Evolutionary conservation across 2,113 vertebrate species (phyloP), one percentile per base, ranked within the genome.

Genomic region (Melanerpes aurifrons): DNA sequence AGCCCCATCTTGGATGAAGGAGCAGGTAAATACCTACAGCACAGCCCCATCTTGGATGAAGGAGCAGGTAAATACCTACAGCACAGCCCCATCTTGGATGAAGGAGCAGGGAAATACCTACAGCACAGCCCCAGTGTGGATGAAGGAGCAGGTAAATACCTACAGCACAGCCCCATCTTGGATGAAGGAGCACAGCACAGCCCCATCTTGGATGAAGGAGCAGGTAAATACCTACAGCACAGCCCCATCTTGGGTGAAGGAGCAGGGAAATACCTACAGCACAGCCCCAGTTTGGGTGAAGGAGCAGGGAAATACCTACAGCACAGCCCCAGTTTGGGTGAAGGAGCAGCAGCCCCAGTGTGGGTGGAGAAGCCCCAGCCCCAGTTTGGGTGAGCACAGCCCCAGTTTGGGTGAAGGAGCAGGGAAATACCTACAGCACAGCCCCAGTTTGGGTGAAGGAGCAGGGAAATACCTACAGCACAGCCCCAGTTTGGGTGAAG

Each of bases 171-270:
- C 43, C 43, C 43, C 35, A 43, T 64, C 16, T 6, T 53, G 50
- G 22, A 7, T 53, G 50, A 29, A 57, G 16, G 56, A 29, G 56
- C 56, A 3, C 54, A 2, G 54, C 9, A 82, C 86, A 68, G 48
- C 31, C 0, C 0, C 35, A 47, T 64, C 7, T 6, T 53, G 50
- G 22, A 7, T 53, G 50, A 29, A 57, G 16, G 56, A 29, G 56
- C 56, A 57, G 0, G 40, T 14, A 24, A 89, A 67, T 3, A 14
- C 20, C 71, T 1, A 3, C 54, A 2, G 54, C 9, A 82, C 86
- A 68, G 48, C 31, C 0, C 0, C 35, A 47, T 64, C 7, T 35
- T 35, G 35, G 35, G 35, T 35, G 35, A 35, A 35, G 35, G 35
- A 35, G 35, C 35, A 35, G 35, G 35, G 35, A 35, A 35, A 35